Conservation (phyloP, 2,888 invertebrate genomes). For the Ochropleura plecta region DNA sequence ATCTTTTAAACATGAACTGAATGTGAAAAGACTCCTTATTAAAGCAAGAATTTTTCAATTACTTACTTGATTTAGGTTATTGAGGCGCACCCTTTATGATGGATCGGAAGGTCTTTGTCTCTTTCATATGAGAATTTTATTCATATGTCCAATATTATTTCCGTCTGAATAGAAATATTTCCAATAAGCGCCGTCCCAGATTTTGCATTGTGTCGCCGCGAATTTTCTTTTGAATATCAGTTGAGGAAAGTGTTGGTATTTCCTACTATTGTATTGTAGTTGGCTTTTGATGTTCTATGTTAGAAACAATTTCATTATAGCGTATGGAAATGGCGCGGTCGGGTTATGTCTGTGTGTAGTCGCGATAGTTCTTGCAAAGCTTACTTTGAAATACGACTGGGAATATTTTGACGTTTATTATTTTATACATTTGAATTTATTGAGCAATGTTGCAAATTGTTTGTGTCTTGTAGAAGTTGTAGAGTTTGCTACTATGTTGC, state of each 20-base stretch:
- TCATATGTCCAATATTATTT: conserved; percentile 85
- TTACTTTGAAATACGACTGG: conserved; percentile 57
- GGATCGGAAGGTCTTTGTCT: conserved; percentile 75
- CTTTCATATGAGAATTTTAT: conserved; percentile 79
- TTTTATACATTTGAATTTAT: conserved; percentile 36
- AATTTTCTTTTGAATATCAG: conserved; percentile 72
- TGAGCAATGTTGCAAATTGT: conserved; percentile 13
- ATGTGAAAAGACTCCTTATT: conserved; percentile 5
- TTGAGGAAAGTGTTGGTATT: conserved; percentile 66
- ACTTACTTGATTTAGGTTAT: conserved; percentile 74
- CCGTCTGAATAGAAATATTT: conserved; percentile 84
- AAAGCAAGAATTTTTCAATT: conserved; percentile 73
- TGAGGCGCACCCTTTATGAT: conserved; percentile 68
- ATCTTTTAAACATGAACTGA: background rate
- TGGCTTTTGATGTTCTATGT: conserved; percentile 55
- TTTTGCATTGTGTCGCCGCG: conserved; percentile 74
- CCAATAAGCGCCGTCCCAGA: conserved; percentile 80
- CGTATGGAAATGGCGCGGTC: conserved; percentile 43
- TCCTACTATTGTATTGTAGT: conserved; percentile 55
- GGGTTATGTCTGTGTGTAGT: conserved; percentile 31
- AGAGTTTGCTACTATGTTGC: background rate
- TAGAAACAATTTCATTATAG: conserved; percentile 65
- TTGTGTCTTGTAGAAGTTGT: background rate
- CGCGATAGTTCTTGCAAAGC: conserved; percentile 56
- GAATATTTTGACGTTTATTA: conserved; percentile 50